A percentile compares a stretch with the other conserved stretches of the same genome.
Conservation (phyloP, 2,888 invertebrate genomes). For the Frankliniella intonsa region DNA sequence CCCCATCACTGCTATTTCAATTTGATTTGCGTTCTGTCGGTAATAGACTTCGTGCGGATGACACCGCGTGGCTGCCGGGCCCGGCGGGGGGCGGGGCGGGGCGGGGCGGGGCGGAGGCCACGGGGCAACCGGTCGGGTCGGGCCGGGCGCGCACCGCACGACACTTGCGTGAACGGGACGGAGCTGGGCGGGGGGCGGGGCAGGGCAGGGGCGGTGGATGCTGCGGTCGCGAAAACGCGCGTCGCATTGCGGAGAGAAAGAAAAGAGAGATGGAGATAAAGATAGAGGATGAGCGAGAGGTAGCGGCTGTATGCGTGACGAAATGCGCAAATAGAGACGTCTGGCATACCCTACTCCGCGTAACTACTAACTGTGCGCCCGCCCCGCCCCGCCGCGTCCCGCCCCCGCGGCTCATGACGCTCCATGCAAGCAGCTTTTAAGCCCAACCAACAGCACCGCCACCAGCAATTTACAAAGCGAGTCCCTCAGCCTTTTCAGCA, state of each 20-base stretch:
- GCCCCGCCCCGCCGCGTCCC: no score
- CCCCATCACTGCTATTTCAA: conserved; percentile 1
- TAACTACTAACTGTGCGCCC: no score
- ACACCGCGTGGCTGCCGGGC: background rate
- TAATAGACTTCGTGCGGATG: conserved; percentile 24
- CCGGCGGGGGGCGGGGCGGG: background rate
- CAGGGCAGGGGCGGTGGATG: background rate
- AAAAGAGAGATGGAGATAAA: background rate
- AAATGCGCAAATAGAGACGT: background rate
- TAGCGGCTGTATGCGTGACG: background rate
- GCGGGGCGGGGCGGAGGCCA: background rate
- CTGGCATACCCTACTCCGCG: no score
- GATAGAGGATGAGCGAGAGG: background rate
- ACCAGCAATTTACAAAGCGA: background rate
- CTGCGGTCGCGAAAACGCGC: background rate
- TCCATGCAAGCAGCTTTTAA: background rate
- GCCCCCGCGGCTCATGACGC: no score
- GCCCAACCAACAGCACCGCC: background rate
- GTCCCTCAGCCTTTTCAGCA: no score
- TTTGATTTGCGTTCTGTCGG: conserved; percentile 26
- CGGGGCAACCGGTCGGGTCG: background rate
- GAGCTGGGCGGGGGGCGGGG: background rate
- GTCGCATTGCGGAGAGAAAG: background rate
- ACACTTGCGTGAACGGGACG: background rate
- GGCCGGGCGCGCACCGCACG: background rate